phyloP scores from a whole-genome alignment of 2,888 invertebrate genomes.

The Drosophila neonasuta region DNA sequence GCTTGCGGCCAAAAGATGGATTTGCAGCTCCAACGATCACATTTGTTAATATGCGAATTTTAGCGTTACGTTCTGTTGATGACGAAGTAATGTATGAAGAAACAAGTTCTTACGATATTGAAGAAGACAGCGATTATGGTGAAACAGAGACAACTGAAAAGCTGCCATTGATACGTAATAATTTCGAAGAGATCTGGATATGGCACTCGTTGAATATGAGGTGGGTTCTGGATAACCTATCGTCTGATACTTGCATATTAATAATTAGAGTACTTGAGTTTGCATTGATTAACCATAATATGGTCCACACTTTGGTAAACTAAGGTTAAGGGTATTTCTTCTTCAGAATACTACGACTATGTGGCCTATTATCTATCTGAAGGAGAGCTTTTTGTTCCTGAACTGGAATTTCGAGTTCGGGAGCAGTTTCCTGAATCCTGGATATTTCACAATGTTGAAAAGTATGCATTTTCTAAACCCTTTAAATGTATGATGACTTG shows the following conservation, averaged over 20 bases:
- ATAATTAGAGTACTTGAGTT: conserved; percentile 23
- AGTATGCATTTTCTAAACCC: conserved; percentile 14
- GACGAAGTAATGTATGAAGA: conserved; percentile 13
- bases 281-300: conserved; percentile 13
- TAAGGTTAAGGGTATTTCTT: conserved; percentile 39
- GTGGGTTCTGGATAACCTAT: conserved; percentile 43
- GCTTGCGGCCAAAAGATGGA: conserved; percentile 4
- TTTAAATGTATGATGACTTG: neutral
- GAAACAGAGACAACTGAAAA: neutral
- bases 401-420: conserved; percentile 39
- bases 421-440: conserved; percentile 41
- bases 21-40: conserved; percentile 9
- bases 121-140: conserved; percentile 3
- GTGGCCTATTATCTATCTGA: neutral
- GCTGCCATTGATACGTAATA: conserved; percentile 41
- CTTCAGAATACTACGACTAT: conserved; percentile 14
- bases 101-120: neutral
- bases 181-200: conserved; percentile 70
- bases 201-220: conserved; percentile 54
- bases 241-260: conserved; percentile 29
- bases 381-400: neutral
- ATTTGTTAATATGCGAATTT: conserved; percentile 32
- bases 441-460: conserved; percentile 24
- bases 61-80: conserved; percentile 41
- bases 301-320: conserved; percentile 4